Evolutionary conservation across 2,797 vertebrate genomes (phyloP), one percentile per base, ranked within the genome.

Genomic region (Channa striata): DNA sequence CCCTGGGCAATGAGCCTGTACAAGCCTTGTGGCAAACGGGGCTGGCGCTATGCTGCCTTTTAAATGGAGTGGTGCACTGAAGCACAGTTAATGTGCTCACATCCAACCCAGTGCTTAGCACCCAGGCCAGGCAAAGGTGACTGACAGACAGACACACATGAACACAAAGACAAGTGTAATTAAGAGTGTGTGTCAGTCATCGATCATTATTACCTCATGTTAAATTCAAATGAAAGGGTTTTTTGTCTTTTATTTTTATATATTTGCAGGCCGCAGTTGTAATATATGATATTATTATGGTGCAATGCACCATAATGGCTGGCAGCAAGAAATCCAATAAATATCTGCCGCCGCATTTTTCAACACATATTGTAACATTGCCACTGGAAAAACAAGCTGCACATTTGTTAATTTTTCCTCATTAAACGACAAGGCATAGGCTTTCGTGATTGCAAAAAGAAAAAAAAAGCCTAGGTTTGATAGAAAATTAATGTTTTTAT

Each of bases 11-110:
- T 94, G 94, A 95, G 96, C 94, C 96, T 94, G 92, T 81, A 92
- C 95, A 95, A 95, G 95, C 95, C 92, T 92, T 91, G 96, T 96
- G 96, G 96, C 95, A 94, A 95, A 94, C 92, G 87, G 84, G 91
- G 93, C 94, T 86, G 95, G 94, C 94, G 93, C 94, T 94, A 94
- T 68, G 89, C 94, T 93, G 93, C 94, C 94, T 95, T 95, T 94
- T 94, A 95, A 96, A 96, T 77, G 93, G 95, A 93, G 85, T 93
- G 95, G 95, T 93, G 95, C 96, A 95, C 86, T 93, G 94, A 94
- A 95, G 96, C 96, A 93, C 93, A 91, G 90, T 94, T 96, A 97
- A 98, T 96, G 93, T 92, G 91, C 94, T 96, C 86, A 93, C 96
- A 95, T 95, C 93, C 94, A 94, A 94, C 95, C 93, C 92, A 95